A percentile compares a stretch with the other conserved stretches of the same genome.
Conservation (phyloP, 2,797 vertebrate species). For the Ceryle rudis region DNA sequence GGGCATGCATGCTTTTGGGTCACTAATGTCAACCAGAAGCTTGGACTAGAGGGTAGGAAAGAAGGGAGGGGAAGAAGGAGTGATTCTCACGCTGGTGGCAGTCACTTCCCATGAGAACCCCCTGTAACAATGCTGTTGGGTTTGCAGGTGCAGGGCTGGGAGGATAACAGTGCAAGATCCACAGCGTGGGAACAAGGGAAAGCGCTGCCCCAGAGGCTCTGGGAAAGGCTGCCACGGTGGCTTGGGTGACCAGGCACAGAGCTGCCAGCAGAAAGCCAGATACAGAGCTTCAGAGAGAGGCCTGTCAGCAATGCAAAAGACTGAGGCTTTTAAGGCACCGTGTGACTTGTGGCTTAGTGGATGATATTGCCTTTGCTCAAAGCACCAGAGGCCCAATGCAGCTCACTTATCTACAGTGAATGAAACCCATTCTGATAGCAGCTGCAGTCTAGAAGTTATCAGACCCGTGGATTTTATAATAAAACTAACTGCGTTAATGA, state of each 20-base stretch:
- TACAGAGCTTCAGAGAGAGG: neutral
- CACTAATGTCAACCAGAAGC: neutral
- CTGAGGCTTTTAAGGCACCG: constrained; percentile 10
- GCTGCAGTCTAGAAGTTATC: neutral
- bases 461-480: neutral
- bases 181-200: constrained; percentile 40
- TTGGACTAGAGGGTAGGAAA: neutral
- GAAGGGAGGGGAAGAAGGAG: neutral
- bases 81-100: constrained; percentile 17
- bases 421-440: neutral
- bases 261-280: neutral
- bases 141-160: constrained; percentile 11
- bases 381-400: neutral
- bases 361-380: neutral
- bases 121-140: fast-evolving
- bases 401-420: neutral
- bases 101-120: constrained; percentile 40
- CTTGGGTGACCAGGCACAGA: neutral
- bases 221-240: constrained; percentile 19
- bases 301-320: neutral
- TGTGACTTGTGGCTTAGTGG: neutral
- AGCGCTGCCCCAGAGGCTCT: neutral
- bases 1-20: neutral
- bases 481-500: neutral
- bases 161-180: neutral